These are phyloP conservation scores for Meandrina meandrites DNA, from an alignment of 92 coral and sea anemone genomes.

Conservation along the genomic window DNA sequence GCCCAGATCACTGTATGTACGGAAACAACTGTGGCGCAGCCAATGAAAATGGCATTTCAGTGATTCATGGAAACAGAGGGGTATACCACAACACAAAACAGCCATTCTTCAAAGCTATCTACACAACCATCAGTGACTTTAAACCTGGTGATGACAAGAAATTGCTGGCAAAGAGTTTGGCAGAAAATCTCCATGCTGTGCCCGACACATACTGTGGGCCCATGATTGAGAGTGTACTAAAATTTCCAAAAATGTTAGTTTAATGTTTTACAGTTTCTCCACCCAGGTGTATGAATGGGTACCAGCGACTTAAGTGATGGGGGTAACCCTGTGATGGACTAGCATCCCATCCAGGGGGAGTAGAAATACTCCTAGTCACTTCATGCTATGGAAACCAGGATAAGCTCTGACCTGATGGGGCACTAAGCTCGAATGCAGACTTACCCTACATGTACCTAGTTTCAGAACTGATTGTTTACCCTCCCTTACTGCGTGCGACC, in stretches of 20 bases:
- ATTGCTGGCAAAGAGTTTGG: constrained; percentile 40
- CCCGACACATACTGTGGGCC: constrained; percentile 65
- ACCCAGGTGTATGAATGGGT: too few relatives aligned
- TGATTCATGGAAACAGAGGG: constrained; percentile 95
- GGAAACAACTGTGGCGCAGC: constrained; percentile 87
- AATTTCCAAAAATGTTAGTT: constrained; percentile 43
- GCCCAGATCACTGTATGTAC: constrained; percentile 98
- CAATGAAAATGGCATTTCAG: constrained; percentile 75
- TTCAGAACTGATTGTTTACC: not conserved
- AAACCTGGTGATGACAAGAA: constrained; percentile 64
- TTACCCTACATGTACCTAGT: too few relatives aligned
- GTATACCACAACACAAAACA: constrained; percentile 76
- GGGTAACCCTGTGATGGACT: too few relatives aligned
- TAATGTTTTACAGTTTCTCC: too few relatives aligned
- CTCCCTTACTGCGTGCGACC: too few relatives aligned
- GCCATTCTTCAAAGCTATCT: constrained; percentile 77
- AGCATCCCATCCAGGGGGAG: too few relatives aligned
- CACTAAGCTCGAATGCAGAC: too few relatives aligned
- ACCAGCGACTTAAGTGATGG: too few relatives aligned
- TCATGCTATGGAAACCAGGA: too few relatives aligned
- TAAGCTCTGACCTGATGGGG: too few relatives aligned
- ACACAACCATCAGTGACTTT: constrained; percentile 56
- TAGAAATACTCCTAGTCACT: too few relatives aligned
- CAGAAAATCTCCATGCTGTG: constrained; percentile 37
- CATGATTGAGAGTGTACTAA: constrained; percentile 57